Base-by-base conservation (phyloP, 2,888 invertebrate species). In the Tribolium freemani region DNA sequence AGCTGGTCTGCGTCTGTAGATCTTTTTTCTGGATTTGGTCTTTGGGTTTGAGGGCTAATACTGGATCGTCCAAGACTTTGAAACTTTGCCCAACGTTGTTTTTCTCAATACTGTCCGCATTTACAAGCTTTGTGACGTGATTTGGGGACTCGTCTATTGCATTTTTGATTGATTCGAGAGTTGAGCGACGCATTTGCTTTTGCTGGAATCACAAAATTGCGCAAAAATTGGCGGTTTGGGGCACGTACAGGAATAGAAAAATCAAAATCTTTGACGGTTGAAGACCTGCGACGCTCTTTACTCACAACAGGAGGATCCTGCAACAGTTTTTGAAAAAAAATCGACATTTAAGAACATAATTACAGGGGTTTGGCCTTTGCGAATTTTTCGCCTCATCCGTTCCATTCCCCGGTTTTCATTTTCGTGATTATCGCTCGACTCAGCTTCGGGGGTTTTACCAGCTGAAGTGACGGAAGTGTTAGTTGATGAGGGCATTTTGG, bases 81-180 rank as follows among this genome's bases (percentile, higher is more conserved):
- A 57, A 56, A 11, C 53, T 38, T 26, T 58, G 69, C 8, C 53
- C 53, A 8, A 45, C 50, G 26, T 53, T 60, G 16, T 10, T 10
- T 16, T 26, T 63, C 46, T 70, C 70, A 46, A 63, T 30, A 20
- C 70, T 70, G 21, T 70, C 70, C 3, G 56, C 70, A 13, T 70
- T 70, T 16, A 70, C 48, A 0, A 70, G 21, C 26, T 70, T 70
- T 6, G n/a, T 26, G 4, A 10, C 31, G 5, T 63, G 54, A 21
- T 16, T 13, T n/a, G 31, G 30, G 3, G 54, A 56, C 13, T 70
- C 13, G 9, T 70, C 56, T n/a, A 70, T 70, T 4, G 70, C 63
- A 6, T 54, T 11, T 56, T 56, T 70, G 6, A 70, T 70, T 6
- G 70, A 63, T 46, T 61, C 63, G 4, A 70, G 21, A 56, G 70